Evolutionary conservation across 2,797 vertebrate species (phyloP).

Genomic region (Microctenopoma steveboyesi): DNA sequence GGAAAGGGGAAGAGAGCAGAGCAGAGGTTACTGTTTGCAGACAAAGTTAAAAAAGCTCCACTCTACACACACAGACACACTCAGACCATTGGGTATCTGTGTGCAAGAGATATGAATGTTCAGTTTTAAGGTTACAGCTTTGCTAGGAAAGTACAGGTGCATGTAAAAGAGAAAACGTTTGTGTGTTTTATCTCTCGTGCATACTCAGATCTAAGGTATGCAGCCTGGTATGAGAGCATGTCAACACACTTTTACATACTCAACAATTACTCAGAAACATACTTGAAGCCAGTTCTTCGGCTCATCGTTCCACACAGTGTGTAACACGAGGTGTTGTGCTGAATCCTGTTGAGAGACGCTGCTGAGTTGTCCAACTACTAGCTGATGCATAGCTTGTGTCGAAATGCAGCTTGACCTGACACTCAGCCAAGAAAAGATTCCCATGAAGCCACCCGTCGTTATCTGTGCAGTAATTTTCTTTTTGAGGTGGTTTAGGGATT

Average conservation of each 20-base stretch:
- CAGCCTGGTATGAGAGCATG: slow-evolving; percentile 44
- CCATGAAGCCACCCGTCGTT: not conserved
- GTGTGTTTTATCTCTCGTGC: slow-evolving; percentile 39
- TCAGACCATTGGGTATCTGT: slow-evolving; percentile 53
- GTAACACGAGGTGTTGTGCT: slow-evolving; percentile 28
- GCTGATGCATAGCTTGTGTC: slow-evolving; percentile 12
- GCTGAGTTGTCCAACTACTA: slow-evolving; percentile 21
- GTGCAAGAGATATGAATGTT: slow-evolving; percentile 60
- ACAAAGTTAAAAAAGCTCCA: slow-evolving; percentile 46
- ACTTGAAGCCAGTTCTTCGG: slow-evolving; percentile 60
- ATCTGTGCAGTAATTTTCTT: not conserved
- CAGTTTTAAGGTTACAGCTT: slow-evolving; percentile 53
- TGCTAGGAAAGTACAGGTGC: slow-evolving; percentile 27
- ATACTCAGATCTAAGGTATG: slow-evolving; percentile 57
- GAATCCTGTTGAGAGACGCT: slow-evolving; percentile 32
- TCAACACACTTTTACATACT: slow-evolving; percentile 34
- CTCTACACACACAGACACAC: slow-evolving; percentile 43
- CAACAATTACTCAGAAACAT: slow-evolving; percentile 13
- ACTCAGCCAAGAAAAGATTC: slow-evolving; percentile 14
- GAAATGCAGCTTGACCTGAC: slow-evolving; percentile 20
- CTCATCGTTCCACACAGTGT: slow-evolving; percentile 46
- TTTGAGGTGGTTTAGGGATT: not conserved
- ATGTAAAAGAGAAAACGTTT: slow-evolving; percentile 36
- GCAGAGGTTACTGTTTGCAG: slow-evolving; percentile 20
- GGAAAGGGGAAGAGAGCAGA: not conserved